These are phyloP conservation scores for Protobothrops flavoviridis DNA, from an alignment of 2,113 vertebrate genomes.

Conservation along the genomic window DNA sequence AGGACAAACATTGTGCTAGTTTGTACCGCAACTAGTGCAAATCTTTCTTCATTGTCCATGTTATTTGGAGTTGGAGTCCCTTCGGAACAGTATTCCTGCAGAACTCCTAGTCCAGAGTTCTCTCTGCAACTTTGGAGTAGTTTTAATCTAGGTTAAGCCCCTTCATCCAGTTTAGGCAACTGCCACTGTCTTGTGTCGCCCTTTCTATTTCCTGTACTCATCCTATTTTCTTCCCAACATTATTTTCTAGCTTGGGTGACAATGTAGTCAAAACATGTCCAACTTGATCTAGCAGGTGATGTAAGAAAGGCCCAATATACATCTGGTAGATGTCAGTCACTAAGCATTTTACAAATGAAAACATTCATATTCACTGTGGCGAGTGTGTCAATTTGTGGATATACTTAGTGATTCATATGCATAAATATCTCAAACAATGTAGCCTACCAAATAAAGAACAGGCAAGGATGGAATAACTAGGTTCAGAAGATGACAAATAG, in stretches of 20 bases:
- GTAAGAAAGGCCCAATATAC: background rate
- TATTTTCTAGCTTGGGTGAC: background rate
- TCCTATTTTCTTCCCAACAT: background rate
- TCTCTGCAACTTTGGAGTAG: background rate
- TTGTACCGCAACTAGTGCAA: background rate
- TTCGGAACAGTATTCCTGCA: background rate
- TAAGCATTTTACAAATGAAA: background rate
- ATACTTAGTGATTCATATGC: background rate
- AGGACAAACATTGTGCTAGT: background rate
- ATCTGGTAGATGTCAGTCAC: background rate
- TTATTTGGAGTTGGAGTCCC: background rate
- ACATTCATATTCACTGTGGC: background rate
- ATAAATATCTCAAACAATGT: background rate
- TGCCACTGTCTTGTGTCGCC: background rate
- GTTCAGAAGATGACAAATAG: background rate
- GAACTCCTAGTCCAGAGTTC: background rate
- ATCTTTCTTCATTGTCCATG: background rate
- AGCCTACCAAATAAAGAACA: background rate
- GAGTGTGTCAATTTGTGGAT: background rate
- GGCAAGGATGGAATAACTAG: background rate
- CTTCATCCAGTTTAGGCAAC: background rate
- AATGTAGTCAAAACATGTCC: background rate
- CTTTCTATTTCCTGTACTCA: background rate
- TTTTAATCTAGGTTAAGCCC: background rate
- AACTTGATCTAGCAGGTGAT: background rate